Conservation (phyloP, 1,140 invertebrate species). For the Adelges cooleyi region DNA sequence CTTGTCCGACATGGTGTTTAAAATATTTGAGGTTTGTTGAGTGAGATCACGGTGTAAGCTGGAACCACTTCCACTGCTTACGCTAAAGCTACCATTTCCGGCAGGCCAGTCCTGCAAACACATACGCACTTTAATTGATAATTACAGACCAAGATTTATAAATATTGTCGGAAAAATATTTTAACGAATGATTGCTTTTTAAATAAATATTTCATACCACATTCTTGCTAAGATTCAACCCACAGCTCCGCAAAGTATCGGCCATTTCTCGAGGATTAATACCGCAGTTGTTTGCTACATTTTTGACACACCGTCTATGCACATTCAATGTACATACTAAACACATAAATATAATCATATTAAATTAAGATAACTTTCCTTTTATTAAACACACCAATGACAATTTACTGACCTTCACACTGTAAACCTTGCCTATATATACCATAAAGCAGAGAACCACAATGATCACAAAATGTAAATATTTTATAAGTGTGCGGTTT, state of each 20-base stretch:
- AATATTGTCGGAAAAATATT: neutral
- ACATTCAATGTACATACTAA: slow-evolving; percentile 92
- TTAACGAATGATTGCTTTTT: neutral
- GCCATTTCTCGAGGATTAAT: slow-evolving; percentile 95
- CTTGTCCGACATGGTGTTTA: slow-evolving; percentile 9
- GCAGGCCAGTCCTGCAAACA: neutral
- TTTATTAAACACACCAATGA: neutral
- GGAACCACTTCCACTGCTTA: neutral
- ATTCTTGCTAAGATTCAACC: slow-evolving; percentile 16
- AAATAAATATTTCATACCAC: slow-evolving; percentile 5
- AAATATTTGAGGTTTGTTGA: slow-evolving; percentile 5
- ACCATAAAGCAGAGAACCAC: slow-evolving; percentile 91
- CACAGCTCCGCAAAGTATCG: slow-evolving; percentile 39
- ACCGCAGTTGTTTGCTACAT: slow-evolving; percentile 98
- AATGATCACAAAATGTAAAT: slow-evolving; percentile 99
- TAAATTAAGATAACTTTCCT: too few relatives aligned
- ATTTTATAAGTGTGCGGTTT: slow-evolving; percentile 88
- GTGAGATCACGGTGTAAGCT: slow-evolving; percentile 10
- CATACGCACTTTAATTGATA: neutral
- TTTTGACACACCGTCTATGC: slow-evolving; percentile 96
- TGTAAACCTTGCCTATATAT: slow-evolving; percentile 92
- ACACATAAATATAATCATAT: slow-evolving; percentile 31
- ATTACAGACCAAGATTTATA: neutral
- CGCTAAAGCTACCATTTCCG: slow-evolving; percentile 17
- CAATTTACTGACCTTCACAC: slow-evolving; percentile 71